phyloP scores from a whole-genome alignment of 1,140 invertebrate genomes.

The Probaryconus sp. region DNA sequence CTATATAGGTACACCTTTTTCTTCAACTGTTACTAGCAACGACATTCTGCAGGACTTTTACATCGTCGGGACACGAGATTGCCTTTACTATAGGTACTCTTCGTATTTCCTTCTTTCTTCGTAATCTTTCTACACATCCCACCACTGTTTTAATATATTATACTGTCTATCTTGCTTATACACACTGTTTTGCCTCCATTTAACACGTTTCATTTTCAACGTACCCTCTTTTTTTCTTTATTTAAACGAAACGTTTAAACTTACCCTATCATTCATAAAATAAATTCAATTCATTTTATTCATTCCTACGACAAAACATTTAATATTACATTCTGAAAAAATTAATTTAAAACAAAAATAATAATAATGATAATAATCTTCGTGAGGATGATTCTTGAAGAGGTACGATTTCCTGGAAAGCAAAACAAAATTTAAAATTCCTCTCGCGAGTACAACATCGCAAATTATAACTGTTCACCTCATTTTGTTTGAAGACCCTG shows the following conservation, averaged over 20 bases:
- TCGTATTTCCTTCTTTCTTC: slow-evolving; percentile 43
- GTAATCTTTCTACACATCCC: slow-evolving; percentile 42
- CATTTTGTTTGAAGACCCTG: slow-evolving; percentile 19
- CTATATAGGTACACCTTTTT: slow-evolving; percentile 60
- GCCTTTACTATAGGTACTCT: slow-evolving; percentile 55
- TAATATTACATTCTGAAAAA: no score
- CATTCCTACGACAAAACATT: no score
- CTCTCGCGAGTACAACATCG: no score
- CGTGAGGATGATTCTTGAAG: no score
- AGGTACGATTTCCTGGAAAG: no score
- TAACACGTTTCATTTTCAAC: slow-evolving; percentile 1
- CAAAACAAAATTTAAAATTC: no score
- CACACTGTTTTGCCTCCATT: neutral
- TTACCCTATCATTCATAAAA: no score
- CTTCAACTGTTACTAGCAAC: slow-evolving; percentile 60
- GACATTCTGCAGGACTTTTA: slow-evolving; percentile 65
- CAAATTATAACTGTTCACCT: slow-evolving; percentile 34
- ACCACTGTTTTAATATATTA: slow-evolving; percentile 33
- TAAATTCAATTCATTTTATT: no score
- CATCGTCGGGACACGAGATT: slow-evolving; percentile 66
- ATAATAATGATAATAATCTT: no score
- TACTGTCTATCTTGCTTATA: slow-evolving; percentile 18
- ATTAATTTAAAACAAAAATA: no score
- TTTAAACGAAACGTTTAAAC: no score
- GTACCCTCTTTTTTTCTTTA: no score